Percentiles rank a stretch among this genome's conserved stretches.
Conservation (phyloP, 2,888 invertebrate species). For the Rhagium mordax region DNA sequence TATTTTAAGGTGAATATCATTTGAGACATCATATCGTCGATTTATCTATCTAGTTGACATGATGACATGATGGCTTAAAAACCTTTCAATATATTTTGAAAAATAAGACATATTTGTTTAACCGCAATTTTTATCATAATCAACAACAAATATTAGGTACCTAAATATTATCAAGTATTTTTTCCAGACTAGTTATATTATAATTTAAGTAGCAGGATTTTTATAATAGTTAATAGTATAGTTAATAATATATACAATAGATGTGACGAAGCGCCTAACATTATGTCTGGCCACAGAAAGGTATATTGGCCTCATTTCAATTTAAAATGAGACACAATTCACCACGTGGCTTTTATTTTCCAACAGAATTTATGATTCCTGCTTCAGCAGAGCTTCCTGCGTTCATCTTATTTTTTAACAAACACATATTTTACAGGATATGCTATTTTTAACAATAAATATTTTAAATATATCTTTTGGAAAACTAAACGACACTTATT, state of each 20-base stretch:
- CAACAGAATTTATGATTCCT: slow-evolving; percentile 51
- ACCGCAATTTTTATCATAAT: too few species aligned
- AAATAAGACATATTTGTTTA: too few species aligned
- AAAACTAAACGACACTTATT: too few species aligned
- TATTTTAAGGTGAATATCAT: too few species aligned
- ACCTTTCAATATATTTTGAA: too few species aligned
- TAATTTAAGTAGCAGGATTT: neutral
- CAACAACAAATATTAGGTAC: too few species aligned
- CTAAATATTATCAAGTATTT: too few species aligned
- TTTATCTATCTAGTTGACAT: too few species aligned
- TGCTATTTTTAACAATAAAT: too few species aligned
- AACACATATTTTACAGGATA: slow-evolving; percentile 2
- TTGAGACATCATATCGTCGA: too few species aligned
- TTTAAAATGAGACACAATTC: slow-evolving; percentile 31
- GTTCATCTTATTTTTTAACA: slow-evolving; percentile 56
- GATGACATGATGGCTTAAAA: too few species aligned
- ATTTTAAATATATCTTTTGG: too few species aligned
- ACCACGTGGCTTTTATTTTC: slow-evolving; percentile 41
- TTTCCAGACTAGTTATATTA: neutral
- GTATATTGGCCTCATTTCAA: slow-evolving; percentile 40
- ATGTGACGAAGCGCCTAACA: slow-evolving; percentile 40
- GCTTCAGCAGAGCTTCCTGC: slow-evolving; percentile 55
- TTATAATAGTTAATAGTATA: neutral
- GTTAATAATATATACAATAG: slow-evolving; percentile 29
- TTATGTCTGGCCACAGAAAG: slow-evolving; percentile 30